Evolutionary conservation across 1,140 invertebrate genomes (phyloP).

Genomic region (Notospermus geniculatus): DNA sequence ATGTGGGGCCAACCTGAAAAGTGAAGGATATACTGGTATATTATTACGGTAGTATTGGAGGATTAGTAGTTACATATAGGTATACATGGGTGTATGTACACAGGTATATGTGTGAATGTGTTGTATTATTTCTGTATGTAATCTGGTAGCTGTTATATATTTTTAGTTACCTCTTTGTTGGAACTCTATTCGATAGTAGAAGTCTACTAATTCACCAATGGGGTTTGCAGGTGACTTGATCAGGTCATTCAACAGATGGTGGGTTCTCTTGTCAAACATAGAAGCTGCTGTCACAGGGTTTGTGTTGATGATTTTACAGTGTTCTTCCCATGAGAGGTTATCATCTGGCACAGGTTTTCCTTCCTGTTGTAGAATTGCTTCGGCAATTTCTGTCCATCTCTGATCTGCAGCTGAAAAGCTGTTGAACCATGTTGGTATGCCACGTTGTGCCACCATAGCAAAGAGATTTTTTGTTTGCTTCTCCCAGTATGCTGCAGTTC

Average conservation of each 20-base stretch:
- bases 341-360: not conserved
- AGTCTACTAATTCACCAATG: slow-evolving; percentile 7
- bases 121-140: too few relatives aligned
- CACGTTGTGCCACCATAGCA: slow-evolving; percentile 10
- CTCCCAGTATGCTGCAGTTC: slow-evolving; percentile 10
- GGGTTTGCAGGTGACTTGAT: slow-evolving; percentile 11
- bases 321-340: slow-evolving; percentile 1
- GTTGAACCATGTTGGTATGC: slow-evolving; percentile 7
- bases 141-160: too few relatives aligned
- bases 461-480: slow-evolving; percentile 2
- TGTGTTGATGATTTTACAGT: not conserved
- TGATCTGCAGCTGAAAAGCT: not conserved
- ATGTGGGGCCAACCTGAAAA: slow-evolving; percentile 1
- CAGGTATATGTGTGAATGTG: too few relatives aligned
- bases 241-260: slow-evolving; percentile 8
- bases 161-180: slow-evolving; percentile 6
- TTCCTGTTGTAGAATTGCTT: slow-evolving; percentile 1
- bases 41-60: too few relatives aligned
- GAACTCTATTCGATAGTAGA: slow-evolving; percentile 9
- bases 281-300: slow-evolving; percentile 9
- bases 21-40: too few relatives aligned
- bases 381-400: not conserved
- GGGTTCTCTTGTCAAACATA: slow-evolving; percentile 10
- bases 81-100: too few relatives aligned
- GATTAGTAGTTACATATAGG: too few relatives aligned